Evolutionary conservation across 2,797 vertebrate genomes (phyloP), one percentile per base, ranked within the genome.

Genomic region (Pelobates cultripes): DNA sequence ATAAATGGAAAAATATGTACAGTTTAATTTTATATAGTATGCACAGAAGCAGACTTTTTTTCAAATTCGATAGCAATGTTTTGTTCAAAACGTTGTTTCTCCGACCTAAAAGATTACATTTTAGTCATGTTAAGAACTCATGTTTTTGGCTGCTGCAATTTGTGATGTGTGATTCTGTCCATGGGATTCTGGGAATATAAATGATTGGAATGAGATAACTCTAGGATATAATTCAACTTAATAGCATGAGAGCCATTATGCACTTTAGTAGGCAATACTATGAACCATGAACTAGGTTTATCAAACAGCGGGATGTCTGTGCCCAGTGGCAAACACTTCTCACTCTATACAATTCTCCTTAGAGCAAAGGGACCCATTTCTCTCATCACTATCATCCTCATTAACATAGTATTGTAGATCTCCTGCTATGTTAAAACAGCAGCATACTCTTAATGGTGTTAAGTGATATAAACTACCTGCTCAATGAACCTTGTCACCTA

Each of bases 401-500:
- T 83, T 79, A 83, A 70, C 64, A 66, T 69, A 79, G 73, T 66
- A 79, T 83, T 64, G 66, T 40, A 43, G 81, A 79, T 70, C 72
- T 77, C 81, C 81, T 79, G 81, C 77, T 78, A 79, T 75, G 81
- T 75, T 79, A 75, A 70, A 83, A 70, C 55, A 83, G 72, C 72
- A 53, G 77, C 66, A 70, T 44, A 79, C 71, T 70, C 77, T 79
- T 79, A 73, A 83, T 83, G 77, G 77, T 70, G 81, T 79, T 83
- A 83, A 79, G 81, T 83, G 81, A 55, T 64, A 83, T 83, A 79
- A 83, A 83, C 77, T 75, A 83, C 81, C 81, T 83, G 81, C 72
- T 79, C 77, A 83, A 83, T 79, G 81, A 83, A 83, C 66, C 81
- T 75, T 75, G 77, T 83, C 44, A 79, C 68, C 71, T 75, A 79